These are phyloP conservation scores for Cephalopholis sonnerati DNA, from an alignment of 2,113 vertebrate species.

Conservation along the genomic window DNA sequence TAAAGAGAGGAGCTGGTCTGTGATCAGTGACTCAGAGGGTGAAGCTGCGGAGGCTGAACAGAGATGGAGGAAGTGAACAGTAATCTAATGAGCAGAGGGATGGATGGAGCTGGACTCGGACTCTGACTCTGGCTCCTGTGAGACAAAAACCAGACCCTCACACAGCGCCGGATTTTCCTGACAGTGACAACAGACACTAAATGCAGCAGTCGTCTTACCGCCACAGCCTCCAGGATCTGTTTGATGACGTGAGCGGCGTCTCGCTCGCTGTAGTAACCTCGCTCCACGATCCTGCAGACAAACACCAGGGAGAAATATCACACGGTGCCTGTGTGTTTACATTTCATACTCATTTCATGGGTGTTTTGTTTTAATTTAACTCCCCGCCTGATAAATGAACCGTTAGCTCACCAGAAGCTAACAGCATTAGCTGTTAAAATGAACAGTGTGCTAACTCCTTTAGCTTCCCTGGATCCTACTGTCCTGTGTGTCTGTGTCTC, in stretches of 20 bases:
- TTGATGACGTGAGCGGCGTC: conserved; percentile 91
- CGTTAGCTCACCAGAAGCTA: too few relatives aligned
- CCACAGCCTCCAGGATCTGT: conserved; percentile 92
- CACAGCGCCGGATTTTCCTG: neutral
- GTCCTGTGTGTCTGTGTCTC: too few relatives aligned
- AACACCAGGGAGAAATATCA: neutral
- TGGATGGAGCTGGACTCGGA: conserved; percentile 12
- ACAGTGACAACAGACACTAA: neutral
- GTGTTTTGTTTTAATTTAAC: too few relatives aligned
- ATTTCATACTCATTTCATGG: neutral
- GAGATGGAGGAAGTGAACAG: conserved; percentile 12
- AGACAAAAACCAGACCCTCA: conserved; percentile 12
- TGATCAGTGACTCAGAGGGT: conserved; percentile 1
- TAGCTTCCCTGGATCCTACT: too few relatives aligned
- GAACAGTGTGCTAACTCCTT: too few relatives aligned
- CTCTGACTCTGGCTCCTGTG: neutral
- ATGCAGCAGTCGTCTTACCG: conserved; percentile 76
- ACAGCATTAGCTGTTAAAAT: too few relatives aligned
- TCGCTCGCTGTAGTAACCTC: conserved; percentile 91
- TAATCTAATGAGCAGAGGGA: conserved; percentile 20
- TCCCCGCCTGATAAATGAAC: too few relatives aligned
- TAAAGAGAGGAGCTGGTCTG: neutral
- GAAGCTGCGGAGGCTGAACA: conserved; percentile 15
- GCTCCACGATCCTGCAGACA: conserved; percentile 88
- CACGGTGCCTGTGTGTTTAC: neutral